Evolutionary conservation across 2,888 invertebrate genomes (phyloP).

Genomic region (Spisula subtruncata): DNA sequence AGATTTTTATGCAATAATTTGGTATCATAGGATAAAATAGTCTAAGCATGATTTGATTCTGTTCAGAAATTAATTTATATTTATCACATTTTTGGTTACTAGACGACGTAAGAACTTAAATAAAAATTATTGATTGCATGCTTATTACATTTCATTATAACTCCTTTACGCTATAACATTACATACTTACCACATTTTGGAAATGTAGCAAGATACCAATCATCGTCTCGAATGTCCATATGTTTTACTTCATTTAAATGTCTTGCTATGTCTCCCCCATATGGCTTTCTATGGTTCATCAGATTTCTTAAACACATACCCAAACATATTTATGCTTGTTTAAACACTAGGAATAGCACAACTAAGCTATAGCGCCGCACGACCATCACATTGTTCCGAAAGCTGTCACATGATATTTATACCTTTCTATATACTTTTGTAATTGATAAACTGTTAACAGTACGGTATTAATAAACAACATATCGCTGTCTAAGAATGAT

Average conservation of each 20-base stretch:
- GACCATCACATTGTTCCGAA: background rate
- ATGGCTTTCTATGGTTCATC: background rate
- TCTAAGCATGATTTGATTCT: no score
- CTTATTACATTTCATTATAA: no score
- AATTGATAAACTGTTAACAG: background rate
- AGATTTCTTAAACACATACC: background rate
- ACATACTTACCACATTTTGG: conserved; percentile 48
- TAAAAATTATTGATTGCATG: no score
- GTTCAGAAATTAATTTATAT: no score
- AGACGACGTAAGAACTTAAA: no score
- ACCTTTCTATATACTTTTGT: background rate
- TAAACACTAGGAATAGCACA: background rate
- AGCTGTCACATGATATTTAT: background rate
- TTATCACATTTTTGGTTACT: no score
- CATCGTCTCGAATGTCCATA: conserved; percentile 54
- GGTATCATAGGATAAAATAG: no score
- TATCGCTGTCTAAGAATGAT: background rate
- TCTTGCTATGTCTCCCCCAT: conserved; percentile 19
- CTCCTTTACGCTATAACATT: no score
- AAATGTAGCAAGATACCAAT: conserved; percentile 50
- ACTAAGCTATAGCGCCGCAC: background rate
- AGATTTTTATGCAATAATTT: no score
- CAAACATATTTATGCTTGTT: no score
- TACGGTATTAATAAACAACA: background rate
- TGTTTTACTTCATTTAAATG: conserved; percentile 39